These are phyloP conservation scores for Drosophila eugracilis DNA, from an alignment of 1,140 invertebrate species.

Conservation along the genomic window DNA sequence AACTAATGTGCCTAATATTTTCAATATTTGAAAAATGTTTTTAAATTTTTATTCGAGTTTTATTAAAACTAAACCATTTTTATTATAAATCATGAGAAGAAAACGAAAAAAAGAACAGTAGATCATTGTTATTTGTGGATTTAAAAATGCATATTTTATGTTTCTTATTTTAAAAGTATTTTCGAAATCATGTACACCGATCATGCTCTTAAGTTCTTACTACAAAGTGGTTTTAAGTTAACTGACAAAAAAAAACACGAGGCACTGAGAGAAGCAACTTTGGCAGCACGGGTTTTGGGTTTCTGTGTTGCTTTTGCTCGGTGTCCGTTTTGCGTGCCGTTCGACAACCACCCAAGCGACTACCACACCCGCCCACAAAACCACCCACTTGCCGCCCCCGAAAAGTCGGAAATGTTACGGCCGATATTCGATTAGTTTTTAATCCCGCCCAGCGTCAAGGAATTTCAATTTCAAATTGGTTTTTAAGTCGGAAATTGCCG, in stretches of 20 bases:
- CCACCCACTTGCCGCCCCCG: constrained; percentile 11
- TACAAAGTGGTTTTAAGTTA: neutral
- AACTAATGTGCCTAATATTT: no score
- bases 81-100: no score
- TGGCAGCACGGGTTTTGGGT: constrained; percentile 19
- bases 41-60: neutral
- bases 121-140: neutral
- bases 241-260: constrained; percentile 10
- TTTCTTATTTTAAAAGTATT: neutral
- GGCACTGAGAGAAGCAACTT: constrained; percentile 10
- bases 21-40: no score
- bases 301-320: constrained; percentile 12
- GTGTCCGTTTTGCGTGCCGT: constrained; percentile 31
- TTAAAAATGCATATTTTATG: neutral
- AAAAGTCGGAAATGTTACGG: constrained; percentile 47
- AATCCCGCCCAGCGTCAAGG: constrained; percentile 58
- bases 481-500: constrained; percentile 71
- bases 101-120: no score
- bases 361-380: neutral
- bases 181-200: no score
- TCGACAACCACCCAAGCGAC: constrained; percentile 4
- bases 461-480: constrained; percentile 70
- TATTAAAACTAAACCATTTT: no score
- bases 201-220: no score
- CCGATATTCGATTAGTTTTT: constrained; percentile 68